These are phyloP conservation scores for Drosophila hamatofila DNA, from an alignment of 2,888 invertebrate genomes.

Conservation along the genomic window DNA sequence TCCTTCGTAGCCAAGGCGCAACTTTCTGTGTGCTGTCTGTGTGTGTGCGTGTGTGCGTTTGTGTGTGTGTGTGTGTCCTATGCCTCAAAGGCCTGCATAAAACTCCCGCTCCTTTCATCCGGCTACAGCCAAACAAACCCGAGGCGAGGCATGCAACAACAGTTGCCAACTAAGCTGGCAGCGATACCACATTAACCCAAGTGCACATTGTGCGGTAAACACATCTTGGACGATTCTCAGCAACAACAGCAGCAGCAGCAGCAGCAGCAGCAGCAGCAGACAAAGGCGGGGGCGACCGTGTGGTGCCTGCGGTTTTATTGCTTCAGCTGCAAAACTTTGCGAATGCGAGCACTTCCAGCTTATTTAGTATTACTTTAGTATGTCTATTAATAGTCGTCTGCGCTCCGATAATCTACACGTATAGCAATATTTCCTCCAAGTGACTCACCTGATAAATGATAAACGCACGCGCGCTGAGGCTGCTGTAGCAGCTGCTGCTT, in stretches of 20 bases:
- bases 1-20: conserved; percentile 8
- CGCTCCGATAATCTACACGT: conserved; percentile 13
- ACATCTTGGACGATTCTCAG: conserved; percentile 24
- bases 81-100: conserved; percentile 56
- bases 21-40: conserved; percentile 12
- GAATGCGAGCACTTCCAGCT: conserved; percentile 5
- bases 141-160: conserved; percentile 32
- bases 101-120: conserved; percentile 21
- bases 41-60: conserved; percentile 1
- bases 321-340: conserved; percentile 12
- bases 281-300: background rate
- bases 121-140: conserved; percentile 48
- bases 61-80: conserved; percentile 27
- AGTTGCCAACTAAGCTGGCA: conserved; percentile 29
- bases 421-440: background rate
- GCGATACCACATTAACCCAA: conserved; percentile 56
- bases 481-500: background rate
- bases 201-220: conserved; percentile 28
- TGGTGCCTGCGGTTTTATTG: conserved; percentile 14
- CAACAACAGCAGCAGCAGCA: background rate
- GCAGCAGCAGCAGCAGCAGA: background rate
- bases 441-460: conserved; percentile 1
- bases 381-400: conserved; percentile 11
- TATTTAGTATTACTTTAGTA: conserved; percentile 14
- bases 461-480: background rate